Base-by-base conservation (phyloP, 2,797 vertebrate genomes). In the Halcyon chelicuti region DNA sequence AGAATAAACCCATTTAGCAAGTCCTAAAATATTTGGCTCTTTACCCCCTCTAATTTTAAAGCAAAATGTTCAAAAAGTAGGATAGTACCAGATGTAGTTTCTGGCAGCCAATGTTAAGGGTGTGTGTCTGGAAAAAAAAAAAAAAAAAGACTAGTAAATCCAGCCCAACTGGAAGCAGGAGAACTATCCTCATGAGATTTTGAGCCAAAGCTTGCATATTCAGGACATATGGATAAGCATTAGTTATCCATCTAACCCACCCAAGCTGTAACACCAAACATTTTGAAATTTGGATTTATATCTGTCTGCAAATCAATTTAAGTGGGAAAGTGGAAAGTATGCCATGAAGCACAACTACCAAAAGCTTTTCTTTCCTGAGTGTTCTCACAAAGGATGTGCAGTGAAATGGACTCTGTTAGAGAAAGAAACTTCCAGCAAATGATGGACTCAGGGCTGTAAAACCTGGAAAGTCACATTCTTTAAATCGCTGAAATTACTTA, bases 121-220 rank as follows among this genome's bases (percentile, higher is more conserved):
- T 97, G 98, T 98, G 98, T 97, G 98, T 97, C 93, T 95, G 96
- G 95, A 96, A 95, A 20, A 31, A 33, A 96, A 78, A 66, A 9
- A 90, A 26, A 25, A 19, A n/a, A 31, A 8, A 88, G 79, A 89
- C 95, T 96, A 98, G 80, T 82, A 84, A 95, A 90, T 73, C 73
- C 71, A 88, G 66, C 79, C 86, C 85, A 67, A 86, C 60, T 94
- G 93, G 88, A 94, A 95, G 91, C 62, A 88, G 86, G 73, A 93
- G 85, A 84, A 84, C 62, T 90, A 39, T 57, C 79, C 91, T 94
- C 70, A 61, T 14, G 88, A 95, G 93, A 71, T 88, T 90, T 90
- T 86, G 86, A 94, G 89, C 87, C 82, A 93, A 94, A 86, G 35
- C n/a, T 80, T 94, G 66, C 80, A 86, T 86, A 79, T 83, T 93